Percentiles rank a stretch among this genome's conserved stretches.
phyloP scores from a whole-genome alignment of 2,888 invertebrate species.

The Morpho helenor region DNA sequence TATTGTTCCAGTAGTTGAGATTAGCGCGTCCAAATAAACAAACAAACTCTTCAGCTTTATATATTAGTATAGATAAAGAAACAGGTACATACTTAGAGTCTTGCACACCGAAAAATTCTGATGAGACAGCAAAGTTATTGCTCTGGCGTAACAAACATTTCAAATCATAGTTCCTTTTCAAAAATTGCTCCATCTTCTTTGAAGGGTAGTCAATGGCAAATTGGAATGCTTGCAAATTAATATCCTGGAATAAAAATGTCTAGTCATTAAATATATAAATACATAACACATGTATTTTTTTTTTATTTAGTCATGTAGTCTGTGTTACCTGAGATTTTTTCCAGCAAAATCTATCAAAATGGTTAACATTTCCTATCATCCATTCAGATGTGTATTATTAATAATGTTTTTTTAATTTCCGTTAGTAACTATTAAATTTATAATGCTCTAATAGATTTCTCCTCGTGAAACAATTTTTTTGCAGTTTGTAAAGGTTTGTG shows the following conservation, averaged over 20 bases:
- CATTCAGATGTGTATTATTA: neutral
- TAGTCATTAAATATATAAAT: neutral
- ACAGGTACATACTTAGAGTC: conserved; percentile 13
- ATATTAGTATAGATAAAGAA: neutral
- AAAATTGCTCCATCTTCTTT: conserved; percentile 90
- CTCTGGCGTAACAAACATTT: conserved; percentile 60
- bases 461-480: neutral
- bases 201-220: conserved; percentile 97
- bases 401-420: neutral
- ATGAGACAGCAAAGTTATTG: conserved; percentile 60
- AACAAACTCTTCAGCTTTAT: no score
- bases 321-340: no score
- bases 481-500: neutral
- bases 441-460: neutral
- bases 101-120: conserved; percentile 43
- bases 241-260: conserved; percentile 72
- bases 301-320: no score
- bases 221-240: conserved; percentile 82
- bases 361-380: no score
- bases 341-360: no score
- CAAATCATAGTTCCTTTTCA: conserved; percentile 88
- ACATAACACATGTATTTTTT: neutral
- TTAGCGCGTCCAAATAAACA: no score
- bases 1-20: no score
- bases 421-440: neutral